Conservation (phyloP, 1,140 invertebrate species). For the Teleopsis dalmanni region DNA sequence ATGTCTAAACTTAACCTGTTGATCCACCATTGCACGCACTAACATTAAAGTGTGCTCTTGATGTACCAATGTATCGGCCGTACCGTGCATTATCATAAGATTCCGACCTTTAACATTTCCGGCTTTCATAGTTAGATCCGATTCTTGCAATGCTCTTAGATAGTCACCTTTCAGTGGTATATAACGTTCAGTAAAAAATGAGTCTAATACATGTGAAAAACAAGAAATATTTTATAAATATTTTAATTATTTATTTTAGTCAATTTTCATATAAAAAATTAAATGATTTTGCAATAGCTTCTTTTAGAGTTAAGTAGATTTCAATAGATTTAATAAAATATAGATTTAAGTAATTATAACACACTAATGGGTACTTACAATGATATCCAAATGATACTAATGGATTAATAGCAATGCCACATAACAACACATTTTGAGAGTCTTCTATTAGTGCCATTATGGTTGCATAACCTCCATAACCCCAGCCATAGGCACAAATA, state of each 20-base stretch:
- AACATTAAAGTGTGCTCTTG: constrained; percentile 76
- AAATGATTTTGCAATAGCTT: too few species aligned
- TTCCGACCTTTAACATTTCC: constrained; percentile 55
- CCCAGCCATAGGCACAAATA: constrained; percentile 64
- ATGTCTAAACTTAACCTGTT: constrained; percentile 67
- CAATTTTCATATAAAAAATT: too few species aligned
- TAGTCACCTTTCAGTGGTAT: constrained; percentile 61
- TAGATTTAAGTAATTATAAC: neutral
- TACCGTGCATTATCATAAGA: constrained; percentile 68
- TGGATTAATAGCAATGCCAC: constrained; percentile 72
- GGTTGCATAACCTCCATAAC: constrained; percentile 65
- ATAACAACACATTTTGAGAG: constrained; percentile 62
- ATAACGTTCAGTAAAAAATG: constrained; percentile 77
- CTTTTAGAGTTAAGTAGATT: neutral
- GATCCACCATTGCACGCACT: constrained; percentile 64
- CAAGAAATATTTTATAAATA: neutral
- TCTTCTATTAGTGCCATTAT: constrained; percentile 67
- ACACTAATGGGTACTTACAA: constrained; percentile 51
- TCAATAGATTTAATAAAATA: neutral
- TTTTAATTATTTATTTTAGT: too few species aligned
- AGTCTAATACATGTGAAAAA: constrained; percentile 50
- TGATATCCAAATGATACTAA: constrained; percentile 73
- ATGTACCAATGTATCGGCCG: constrained; percentile 73
- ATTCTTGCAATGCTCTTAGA: constrained; percentile 60
- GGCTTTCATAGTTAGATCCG: constrained; percentile 63